phyloP scores from a whole-genome alignment of 2,113 vertebrate genomes.

The Delphinus delphis region DNA sequence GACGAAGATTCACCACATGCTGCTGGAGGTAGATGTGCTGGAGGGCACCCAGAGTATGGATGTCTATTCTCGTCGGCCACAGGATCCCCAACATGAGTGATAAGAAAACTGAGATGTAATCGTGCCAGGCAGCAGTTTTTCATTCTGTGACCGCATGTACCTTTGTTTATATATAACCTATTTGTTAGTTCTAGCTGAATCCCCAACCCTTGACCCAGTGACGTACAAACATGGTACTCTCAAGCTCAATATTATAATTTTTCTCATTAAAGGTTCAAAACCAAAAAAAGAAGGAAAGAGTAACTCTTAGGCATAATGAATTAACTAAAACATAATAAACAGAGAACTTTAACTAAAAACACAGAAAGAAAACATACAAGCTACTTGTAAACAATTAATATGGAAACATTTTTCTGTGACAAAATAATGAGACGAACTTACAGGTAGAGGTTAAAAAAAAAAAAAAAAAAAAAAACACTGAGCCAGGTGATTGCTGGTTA shows the following conservation, averaged over 20 bases:
- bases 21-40: constrained; percentile 88
- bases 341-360: background rate
- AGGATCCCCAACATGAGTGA: constrained; percentile 89
- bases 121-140: background rate
- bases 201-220: background rate
- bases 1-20: constrained; percentile 84
- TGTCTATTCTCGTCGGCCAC: constrained; percentile 85
- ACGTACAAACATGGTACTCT: background rate
- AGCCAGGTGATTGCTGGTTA: background rate
- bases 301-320: background rate
- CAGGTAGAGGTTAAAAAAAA: background rate
- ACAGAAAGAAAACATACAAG: background rate
- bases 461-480: background rate
- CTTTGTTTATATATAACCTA: background rate
- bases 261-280: background rate
- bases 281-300: background rate
- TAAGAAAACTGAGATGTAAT: constrained; percentile 76
- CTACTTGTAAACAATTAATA: background rate
- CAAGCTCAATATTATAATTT: background rate
- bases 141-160: too few relatives aligned
- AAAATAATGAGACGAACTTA: background rate
- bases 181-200: background rate
- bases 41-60: constrained; percentile 87
- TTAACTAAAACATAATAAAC: background rate
- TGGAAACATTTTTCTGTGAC: background rate